Evolutionary conservation across 2,888 invertebrate genomes (phyloP), one percentile per base, ranked within the genome.

Genomic region (Polietes domitor): DNA sequence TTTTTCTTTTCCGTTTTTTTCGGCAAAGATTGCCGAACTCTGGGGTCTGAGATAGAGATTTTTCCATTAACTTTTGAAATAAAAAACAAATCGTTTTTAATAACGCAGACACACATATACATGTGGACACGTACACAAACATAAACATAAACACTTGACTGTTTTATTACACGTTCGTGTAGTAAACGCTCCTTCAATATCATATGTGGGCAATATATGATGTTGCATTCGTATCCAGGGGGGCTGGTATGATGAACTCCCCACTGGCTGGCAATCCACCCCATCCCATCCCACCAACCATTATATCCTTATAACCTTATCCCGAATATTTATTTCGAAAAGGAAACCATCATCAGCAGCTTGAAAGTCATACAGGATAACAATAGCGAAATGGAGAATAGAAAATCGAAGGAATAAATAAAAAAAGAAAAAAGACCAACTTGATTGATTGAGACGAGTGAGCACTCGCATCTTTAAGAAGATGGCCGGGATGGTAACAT

Each of bases 401-500:
- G 32, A 32, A 53, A 53, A 21, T 2, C 37, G 53, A 53, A 53
- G 19, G 21, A 21, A 24, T 9, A n/a, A 12, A 63, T n/a, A 65
- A 43, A 37, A 41, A 61, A 21, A 4, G 6, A 68, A 37, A 24
- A 1, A 43, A 43, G n/a, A 68, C 12, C 41, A 47, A 63, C 58
- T 63, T 65, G 58, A 43, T 75, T 75, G 75, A 75, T 75, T 75
- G 32, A 19, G 7, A 37, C n/a, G 47, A 47, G n/a, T 9, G 47
- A n/a, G 6, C 6, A 41, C 15, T 7, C 2, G 47, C 21, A 61
- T 28, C 43, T 50, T 75, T 19, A 47, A 19, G 12, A 37, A 37
- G 12, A 37, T 37, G 37, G 17, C 32, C n/a, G 32, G 32, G 17
- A 47, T 4, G 9, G 9, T 4, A 37, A 63, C 32, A 26, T 2